Conservation (phyloP, 2,113 vertebrate species). For the Prunella fulvescens region DNA sequence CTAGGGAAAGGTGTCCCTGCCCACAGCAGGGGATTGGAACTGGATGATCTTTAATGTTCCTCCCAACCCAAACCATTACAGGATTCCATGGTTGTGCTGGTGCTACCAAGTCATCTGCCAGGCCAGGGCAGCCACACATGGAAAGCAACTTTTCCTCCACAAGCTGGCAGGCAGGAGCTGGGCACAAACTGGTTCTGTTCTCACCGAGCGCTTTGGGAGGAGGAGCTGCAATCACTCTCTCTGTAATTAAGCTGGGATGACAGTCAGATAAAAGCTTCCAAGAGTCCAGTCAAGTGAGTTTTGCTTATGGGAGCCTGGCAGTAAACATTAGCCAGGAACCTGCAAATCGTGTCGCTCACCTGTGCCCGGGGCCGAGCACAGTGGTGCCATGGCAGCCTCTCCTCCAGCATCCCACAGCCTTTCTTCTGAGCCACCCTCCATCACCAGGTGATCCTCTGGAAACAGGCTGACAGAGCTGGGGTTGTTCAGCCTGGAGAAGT, state of each 20-base stretch:
- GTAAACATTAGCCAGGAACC: neutral
- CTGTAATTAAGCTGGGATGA: conserved; percentile 26
- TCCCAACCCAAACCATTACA: neutral
- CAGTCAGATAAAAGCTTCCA: neutral
- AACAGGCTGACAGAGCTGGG: neutral
- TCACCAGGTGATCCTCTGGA: neutral
- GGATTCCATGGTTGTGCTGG: neutral
- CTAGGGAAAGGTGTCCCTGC: neutral
- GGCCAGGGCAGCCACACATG: neutral
- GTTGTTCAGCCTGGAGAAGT: neutral
- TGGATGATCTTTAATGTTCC: neutral
- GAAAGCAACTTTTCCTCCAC: neutral
- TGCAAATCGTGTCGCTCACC: neutral
- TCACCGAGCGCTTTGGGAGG: neutral
- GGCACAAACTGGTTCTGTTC: neutral
- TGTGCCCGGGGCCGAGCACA: rapidly evolving
- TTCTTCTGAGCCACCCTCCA: neutral
- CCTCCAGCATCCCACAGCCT: neutral
- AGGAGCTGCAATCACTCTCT: neutral
- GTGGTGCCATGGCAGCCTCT: neutral
- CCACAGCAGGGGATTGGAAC: neutral
- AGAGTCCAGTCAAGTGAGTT: conserved; percentile 15
- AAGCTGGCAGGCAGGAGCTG: neutral
- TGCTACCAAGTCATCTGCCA: neutral
- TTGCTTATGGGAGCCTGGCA: neutral